Conservation (phyloP, 2,888 invertebrate species). For the Acronicta aceris region DNA sequence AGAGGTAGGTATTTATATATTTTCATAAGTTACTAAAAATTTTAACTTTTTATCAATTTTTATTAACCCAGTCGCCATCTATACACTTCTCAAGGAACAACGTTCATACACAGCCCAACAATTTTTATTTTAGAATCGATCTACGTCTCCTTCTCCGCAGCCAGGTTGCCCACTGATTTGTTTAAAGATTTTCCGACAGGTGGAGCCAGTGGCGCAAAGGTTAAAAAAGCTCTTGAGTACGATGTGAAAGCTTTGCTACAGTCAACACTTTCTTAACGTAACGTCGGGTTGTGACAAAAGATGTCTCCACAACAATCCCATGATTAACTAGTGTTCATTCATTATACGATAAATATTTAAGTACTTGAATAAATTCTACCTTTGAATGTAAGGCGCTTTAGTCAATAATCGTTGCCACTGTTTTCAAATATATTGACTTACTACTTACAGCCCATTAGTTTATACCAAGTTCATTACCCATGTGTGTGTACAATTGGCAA, state of each 20-base stretch:
- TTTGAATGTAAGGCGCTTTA: not conserved
- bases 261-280: conserved; percentile 5
- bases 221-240: not conserved
- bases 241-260: too few relatives aligned
- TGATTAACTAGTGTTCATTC: not conserved
- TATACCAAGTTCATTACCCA: not conserved
- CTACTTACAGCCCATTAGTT: not conserved
- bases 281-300: conserved; percentile 27
- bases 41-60: not conserved
- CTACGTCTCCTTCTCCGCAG: conserved; percentile 8
- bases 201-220: conserved; percentile 30
- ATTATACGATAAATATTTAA: too few relatives aligned
- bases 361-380: not conserved
- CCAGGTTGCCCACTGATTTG: conserved; percentile 7
- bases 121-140: conserved; percentile 25
- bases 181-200: conserved; percentile 35
- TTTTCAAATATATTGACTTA: conserved; percentile 3
- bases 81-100: conserved; percentile 12
- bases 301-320: conserved; percentile 35
- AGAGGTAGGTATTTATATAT: too few relatives aligned
- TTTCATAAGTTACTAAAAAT: not conserved
- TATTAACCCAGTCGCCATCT: conserved; percentile 44
- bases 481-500: conserved; percentile 36
- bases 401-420: not conserved
- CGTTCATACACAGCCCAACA: conserved; percentile 3